A percentile compares a stretch with the other conserved stretches of the same genome.
Evolutionary conservation across 2,888 invertebrate genomes (phyloP).

Genomic region (Panopea generosa): DNA sequence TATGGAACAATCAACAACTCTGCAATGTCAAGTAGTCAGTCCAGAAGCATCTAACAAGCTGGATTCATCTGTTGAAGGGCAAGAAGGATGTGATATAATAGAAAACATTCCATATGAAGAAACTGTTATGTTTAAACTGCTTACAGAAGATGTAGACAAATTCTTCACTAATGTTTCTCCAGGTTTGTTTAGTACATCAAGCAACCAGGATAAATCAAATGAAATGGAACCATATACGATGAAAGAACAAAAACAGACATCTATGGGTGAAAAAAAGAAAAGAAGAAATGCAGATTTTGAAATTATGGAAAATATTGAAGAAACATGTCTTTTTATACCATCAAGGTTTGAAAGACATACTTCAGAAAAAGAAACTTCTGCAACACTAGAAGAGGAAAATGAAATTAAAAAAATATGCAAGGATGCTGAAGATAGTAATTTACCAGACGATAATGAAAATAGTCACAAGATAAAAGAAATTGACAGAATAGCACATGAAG

Average conservation of each 20-base stretch:
- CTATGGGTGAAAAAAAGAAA: slow-evolving; percentile 15
- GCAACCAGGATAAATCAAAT: background rate
- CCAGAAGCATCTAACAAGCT: too few relatives aligned
- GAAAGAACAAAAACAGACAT: background rate
- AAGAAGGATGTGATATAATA: slow-evolving; percentile 5
- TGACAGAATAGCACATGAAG: background rate
- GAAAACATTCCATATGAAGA: slow-evolving; percentile 50
- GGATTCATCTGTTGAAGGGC: too few relatives aligned
- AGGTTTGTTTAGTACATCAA: background rate
- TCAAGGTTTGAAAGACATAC: slow-evolving; percentile 7
- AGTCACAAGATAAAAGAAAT: background rate
- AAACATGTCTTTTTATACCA: slow-evolving; percentile 36
- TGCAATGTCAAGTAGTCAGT: too few relatives aligned
- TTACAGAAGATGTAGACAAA: slow-evolving; percentile 45
- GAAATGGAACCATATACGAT: background rate
- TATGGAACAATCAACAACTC: too few relatives aligned
- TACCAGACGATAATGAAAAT: background rate
- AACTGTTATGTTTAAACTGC: slow-evolving; percentile 52
- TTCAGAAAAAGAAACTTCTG: background rate
- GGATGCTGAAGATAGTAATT: too few relatives aligned
- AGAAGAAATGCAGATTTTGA: slow-evolving; percentile 53
- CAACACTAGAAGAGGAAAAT: background rate
- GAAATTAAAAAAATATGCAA: slow-evolving; percentile 11
- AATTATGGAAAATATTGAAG: slow-evolving; percentile 54
- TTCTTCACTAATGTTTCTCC: slow-evolving; percentile 36